Base-by-base conservation (phyloP, 2,113 vertebrate species). In the Chunga burmeisteri region DNA sequence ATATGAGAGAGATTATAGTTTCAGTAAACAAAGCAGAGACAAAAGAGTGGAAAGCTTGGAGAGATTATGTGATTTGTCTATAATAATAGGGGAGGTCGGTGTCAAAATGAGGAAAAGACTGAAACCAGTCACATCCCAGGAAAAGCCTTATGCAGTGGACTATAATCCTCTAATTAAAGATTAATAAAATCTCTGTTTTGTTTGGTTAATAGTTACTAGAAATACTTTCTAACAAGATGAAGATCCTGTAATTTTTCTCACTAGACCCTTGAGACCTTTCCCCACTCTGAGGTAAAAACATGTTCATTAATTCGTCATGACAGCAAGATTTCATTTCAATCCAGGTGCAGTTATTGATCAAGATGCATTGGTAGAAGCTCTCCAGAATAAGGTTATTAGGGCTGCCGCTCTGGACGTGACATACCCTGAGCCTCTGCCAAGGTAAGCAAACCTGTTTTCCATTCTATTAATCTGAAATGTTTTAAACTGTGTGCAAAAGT, bases 311-410 rank as follows among this genome's bases (percentile, higher is more conserved):
- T 15, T 86, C 4, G 1, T 49, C 30, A 42, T 6, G 5, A 26
- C 23, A 58, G 36, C 21, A 50, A 34, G 53, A 49, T 72, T 53
- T 72, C 16, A 42, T 44, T 16, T 68, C 56, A n/a, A 42, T 78
- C 25, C 88, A 99, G 99, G 99, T 94, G 97, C 93, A 58, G 97
- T 98, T 55, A 90, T 99, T 88, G 98, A 99, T 93, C 99, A 99
- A 91, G 98, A 98, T 6, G 98, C 98, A 29, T 95, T 99, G 68
- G 97, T 98, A 38, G 90, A 98, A 94, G 98, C 98, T 67, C 98
- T 99, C 47, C 96, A 97, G 94, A 96, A 96, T 16, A 96, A 98
- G 42, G n/a, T 81, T 7, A 98, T 99, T 73, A 88, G 56, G 70
- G 98, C 97, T 11, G 99, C 98, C 10, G 98, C 96, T 4, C 90